phyloP scores from a whole-genome alignment of 1,140 invertebrate genomes.

The Myzus persicae region DNA sequence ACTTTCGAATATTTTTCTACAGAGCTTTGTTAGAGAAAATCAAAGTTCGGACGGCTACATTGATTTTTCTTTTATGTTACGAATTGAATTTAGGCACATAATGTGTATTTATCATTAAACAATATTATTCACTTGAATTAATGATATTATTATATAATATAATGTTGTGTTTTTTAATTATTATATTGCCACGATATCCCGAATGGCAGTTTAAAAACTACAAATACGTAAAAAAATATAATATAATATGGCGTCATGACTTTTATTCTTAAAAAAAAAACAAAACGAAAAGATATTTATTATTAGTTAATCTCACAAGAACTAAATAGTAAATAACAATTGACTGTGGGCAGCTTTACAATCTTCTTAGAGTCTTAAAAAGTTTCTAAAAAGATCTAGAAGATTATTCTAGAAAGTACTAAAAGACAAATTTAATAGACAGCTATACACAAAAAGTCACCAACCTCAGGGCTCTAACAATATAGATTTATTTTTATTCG shows the following conservation, averaged over 20 bases:
- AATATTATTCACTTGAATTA: too few relatives aligned
- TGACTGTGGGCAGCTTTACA: background rate
- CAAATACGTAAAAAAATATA: background rate
- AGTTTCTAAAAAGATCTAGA: background rate
- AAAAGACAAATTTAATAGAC: background rate
- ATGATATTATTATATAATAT: background rate
- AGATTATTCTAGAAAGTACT: background rate
- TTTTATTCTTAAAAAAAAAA: background rate
- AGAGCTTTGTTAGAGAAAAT: background rate
- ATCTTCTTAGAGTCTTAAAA: background rate
- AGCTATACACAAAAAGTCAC: background rate
- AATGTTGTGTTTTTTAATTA: background rate
- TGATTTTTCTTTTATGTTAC: background rate
- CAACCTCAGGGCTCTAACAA: background rate
- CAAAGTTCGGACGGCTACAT: background rate
- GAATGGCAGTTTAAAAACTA: background rate
- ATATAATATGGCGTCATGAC: background rate
- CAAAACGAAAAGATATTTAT: background rate
- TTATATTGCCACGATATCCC: background rate
- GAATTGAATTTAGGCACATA: background rate
- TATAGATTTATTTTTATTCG: background rate
- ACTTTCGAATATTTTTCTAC: background rate
- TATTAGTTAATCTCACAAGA: background rate
- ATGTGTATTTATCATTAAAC: background rate
- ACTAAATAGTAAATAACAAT: background rate